Base-by-base conservation (phyloP, 2,888 invertebrate species). In the Athetis lepigone region DNA sequence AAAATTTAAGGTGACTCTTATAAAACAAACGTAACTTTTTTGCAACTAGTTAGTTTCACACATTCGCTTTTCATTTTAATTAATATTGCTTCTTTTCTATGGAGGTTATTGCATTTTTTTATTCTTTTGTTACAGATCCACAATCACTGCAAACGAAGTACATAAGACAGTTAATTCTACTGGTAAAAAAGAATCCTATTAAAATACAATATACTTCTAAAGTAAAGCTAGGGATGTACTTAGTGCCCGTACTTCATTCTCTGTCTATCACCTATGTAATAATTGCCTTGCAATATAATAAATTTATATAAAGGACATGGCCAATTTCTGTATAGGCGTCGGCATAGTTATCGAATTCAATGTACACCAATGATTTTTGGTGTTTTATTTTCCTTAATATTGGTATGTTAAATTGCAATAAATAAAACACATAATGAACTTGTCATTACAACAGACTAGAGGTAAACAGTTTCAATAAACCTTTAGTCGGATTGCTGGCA, bases 171-270 rank as follows among this genome's bases (percentile, higher is more conserved):
- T 21, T 76, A 1, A 50, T 16, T 6, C 47, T n/a, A 5, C 42
- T 73, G 4, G 64, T 72, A 3, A 55, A 58, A 21, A 29, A 36
- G 6, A 59, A 71, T 29, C 64, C 62, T 0, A 40, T 78, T 1
- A 40, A 66, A 23, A 67, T 75, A 23, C n/a, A 60, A 29, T 64
- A 61, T 3, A 40, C 64, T 7, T 13, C 40, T 2, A 68, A 65
- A 18, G 13, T 52, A 7, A 50, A 57, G 0, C 4, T 79, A 4
- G 60, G 67, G 11, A 71, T 67, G 71, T 56, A 60, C 11, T 33
- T 75, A 11, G 40, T 70, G 16, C 80, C 78, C 2, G 16, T 46
- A 6, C 33, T 71, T 13, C 4, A 78, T 6, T 60, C 70, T 1
- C 8, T 64, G 1, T 54, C 40, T 3, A 33, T 60, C 6, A 51